Evolutionary conservation across 2,797 vertebrate species (phyloP), one percentile per base, ranked within the genome.

Genomic region (Sebastes hopkinsi): DNA sequence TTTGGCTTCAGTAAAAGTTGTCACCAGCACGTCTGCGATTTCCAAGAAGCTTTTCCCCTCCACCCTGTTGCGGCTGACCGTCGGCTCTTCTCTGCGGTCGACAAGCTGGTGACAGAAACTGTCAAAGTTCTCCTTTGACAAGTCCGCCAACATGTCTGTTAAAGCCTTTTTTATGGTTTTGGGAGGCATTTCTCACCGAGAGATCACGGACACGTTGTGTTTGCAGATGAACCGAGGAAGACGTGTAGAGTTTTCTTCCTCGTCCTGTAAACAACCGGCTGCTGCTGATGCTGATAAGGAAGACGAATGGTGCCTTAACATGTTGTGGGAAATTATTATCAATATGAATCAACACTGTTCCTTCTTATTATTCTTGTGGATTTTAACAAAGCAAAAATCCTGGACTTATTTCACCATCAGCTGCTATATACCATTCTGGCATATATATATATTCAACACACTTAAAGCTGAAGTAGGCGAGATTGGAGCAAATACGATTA

Each of bases 31-130:
- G 5, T 75, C 10, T 0, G 56, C 2, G 25, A 87, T 12, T 0
- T 18, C 30, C 0, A 65, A 2, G 1, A 0, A 1, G 18, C 0
- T 7, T 27, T 66, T 54, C 0, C 5, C 52, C 23, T 84, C 52
- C 52, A 81, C 78, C 8, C 0, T 14, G 8, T 4, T 20, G 1
- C 4, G 13, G 0, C 0, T 0, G 12, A 87, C 62, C 1, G 0
- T 10, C 22, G 67, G 67, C 4, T 68, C 27, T 0, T 16, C 42
- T 4, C 1, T 8, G 4, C 72, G 79, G 18, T 68, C 34, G 20
- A 46, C 1, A 2, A 87, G 72, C 6, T 20, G 0, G 14, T 0
- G 0, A 29, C 55, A 1, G 60, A 86, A 86, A 0, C 2, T 12
- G 0, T 29, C 2, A 1, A 75, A 67, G 8, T 80, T 0, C 0